Evolutionary conservation across 2,888 invertebrate species (phyloP), one percentile per base, ranked within the genome.

Genomic region (Drosophila mimetica): DNA sequence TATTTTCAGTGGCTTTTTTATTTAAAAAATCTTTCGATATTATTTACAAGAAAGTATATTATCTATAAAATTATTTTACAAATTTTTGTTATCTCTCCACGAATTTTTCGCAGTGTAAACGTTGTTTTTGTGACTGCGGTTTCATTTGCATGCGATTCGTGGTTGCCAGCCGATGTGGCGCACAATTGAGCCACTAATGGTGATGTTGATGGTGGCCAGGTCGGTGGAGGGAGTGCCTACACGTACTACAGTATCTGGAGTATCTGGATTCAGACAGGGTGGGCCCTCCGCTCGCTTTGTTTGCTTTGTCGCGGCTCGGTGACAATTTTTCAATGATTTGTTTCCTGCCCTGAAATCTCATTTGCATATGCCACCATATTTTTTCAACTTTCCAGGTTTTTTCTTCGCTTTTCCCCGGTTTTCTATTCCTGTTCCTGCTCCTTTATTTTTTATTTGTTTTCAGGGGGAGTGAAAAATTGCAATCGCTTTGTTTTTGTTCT

Each of bases 281-380:
- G 64, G 73, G 70, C 64, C 52, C 30, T 58, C 74, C 55, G 66
- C 67, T 77, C 67, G 71, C 47, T 64, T 60, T 69, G 57, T 64
- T 64, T 73, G 63, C 65, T 63, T 71, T 55, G 64, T 75, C 61
- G 58, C 70, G 71, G 77, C 76, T 72, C 89, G 89, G 86, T 84
- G 88, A 89, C 89, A 90, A 89, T 89, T 90, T 88, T 90, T 85
- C 89, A 90, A 90, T 89, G 88, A 89, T 87, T 90, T 90, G 83
- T 86, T 86, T 79, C 53, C 82, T 75, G 70, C 58, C 71, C 57
- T 51, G 77, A 39, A 55, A 51, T 52, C 81, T 86, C 81, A 89
- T 89, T 89, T 90, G 79, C 90, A 89, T 90, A 85, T 79, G 76
- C 84, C 82, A 80, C 82, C 89, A 89, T 89, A 73, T 71, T 76